Evolutionary conservation across 2,797 vertebrate species (phyloP).

Genomic region (Characodon lateralis): DNA sequence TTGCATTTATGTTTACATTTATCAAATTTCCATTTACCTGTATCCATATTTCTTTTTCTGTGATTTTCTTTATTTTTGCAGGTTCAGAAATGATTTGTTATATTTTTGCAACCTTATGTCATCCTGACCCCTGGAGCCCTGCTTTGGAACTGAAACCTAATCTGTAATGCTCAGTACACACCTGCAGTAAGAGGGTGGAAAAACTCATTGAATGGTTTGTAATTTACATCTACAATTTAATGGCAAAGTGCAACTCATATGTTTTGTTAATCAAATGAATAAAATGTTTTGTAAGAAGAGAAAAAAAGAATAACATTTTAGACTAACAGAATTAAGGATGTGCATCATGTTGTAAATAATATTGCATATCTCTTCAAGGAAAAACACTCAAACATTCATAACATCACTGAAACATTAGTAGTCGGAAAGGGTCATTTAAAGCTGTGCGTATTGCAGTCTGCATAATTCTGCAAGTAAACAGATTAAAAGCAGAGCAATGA

Average conservation of each 20-base stretch:
- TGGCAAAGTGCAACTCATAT: neutral
- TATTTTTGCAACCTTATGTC: neutral
- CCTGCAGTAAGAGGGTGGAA: neutral
- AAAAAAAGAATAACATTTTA: neutral
- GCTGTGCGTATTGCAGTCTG: too few relatives aligned
- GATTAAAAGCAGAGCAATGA: too few relatives aligned
- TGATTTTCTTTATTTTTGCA: neutral
- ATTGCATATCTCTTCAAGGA: too few relatives aligned
- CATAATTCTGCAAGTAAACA: too few relatives aligned
- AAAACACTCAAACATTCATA: too few relatives aligned
- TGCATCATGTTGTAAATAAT: neutral
- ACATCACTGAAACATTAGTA: too few relatives aligned
- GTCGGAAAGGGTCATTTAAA: too few relatives aligned
- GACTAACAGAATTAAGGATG: neutral
- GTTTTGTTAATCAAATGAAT: neutral
- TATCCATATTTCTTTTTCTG: neutral
- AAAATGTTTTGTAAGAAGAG: neutral
- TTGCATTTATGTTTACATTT: neutral
- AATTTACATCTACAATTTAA: neutral
- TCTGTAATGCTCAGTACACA: neutral
- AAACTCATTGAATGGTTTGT: neutral
- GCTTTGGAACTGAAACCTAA: neutral
- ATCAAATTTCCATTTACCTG: neutral
- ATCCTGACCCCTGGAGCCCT: neutral
- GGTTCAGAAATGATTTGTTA: neutral